Base-by-base conservation (phyloP, 2,888 invertebrate genomes). In the Lottia gigantea region DNA sequence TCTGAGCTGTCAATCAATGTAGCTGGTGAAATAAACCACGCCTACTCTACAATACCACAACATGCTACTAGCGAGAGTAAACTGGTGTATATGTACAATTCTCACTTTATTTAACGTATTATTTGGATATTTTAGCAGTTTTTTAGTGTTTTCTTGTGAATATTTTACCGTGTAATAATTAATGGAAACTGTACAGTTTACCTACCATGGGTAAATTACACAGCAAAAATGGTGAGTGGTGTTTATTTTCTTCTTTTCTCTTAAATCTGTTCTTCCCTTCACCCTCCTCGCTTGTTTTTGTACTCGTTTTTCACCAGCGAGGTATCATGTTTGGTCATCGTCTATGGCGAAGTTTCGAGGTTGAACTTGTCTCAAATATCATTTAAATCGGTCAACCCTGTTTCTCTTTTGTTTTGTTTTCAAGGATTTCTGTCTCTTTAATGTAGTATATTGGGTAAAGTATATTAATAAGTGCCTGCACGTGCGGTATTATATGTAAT, bases 221-320 rank as follows among this genome's bases (percentile, higher is more conserved):
- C 55, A 83, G 83, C 70, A 83, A 83, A 76, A 82, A 83, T 80
- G 83, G 83, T 83, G 70, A 80, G 82, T 78, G 7, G 25, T 14
- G 14, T 31, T 61, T n/a, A 31, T 19, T 23, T 25, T 40, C 45
- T 23, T 46, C 4, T 61, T 47, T 25, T 16, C 47, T 68, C 46
- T 26, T 47, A n/a, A n/a, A 25, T 19, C 46, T n/a, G 14, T 55
- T 31, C 63, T 12, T 45, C 40, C 23, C 31, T 62, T n/a, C 61
- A 31, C 63, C 4, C 31, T 67, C 64, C 46, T 45, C 45, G 15
- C n/a, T 46, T 15, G 46, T 40, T 40, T 40, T 40, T 40, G 40
- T 19, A 7, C 46, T 31, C 40, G 62, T 25, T 45, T 46, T 47
- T 64, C 46, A 61, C 23, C 45, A 45, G 49, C 19, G 11, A 26